Base-by-base conservation (phyloP, 37 sponge, comb jelly and placozoan genomes). In the Hexactinellida sp. region DNA sequence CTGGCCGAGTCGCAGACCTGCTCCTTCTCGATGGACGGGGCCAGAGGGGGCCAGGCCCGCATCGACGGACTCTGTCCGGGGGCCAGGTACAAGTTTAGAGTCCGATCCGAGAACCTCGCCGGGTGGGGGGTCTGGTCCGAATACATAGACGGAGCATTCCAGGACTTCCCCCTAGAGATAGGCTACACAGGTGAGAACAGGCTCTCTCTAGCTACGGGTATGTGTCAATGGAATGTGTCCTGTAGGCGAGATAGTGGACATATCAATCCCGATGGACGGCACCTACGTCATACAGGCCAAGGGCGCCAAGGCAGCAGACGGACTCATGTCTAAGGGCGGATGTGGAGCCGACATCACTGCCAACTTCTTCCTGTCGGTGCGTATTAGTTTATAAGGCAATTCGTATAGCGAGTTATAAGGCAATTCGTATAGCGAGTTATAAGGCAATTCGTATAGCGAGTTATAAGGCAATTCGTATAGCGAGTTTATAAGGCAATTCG, bases 41-140 rank as follows among this genome's bases (percentile, higher is more conserved):
- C 76, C 13, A 63, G 76, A 63, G 76, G 76, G 76, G 76, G 76
- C 5, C 76, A 63, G 30, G 76, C 76, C 25, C 83, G 85, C 1
- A 71, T 92, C 37, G 88, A 88, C 39, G 84, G 84, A 3, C 55
- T 89, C 36, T 54, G 88, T 0, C 88, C 89, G 0, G 90, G 88
- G 32, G 84, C 37, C 55, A 88, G 55, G 37, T 92, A 92, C 41
- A 34, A 83, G 36, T 92, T 89, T 82, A 88, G 92, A 41, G 86
- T 89, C 13, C 90, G 92, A 3, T 84, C 90, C 10, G 88, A 82
- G 41, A 88, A 92, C 54, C 82, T 30, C 0, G 88, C 90, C 1
- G 92, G 92, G 7, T 92, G 90, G 90, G 92, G 92, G 24, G 37
- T 82, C 16, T 92, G 92, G 92, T 89, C 90, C 25, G 32, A 82